A percentile compares a stretch with the other conserved stretches of the same genome.
These are phyloP conservation scores for Dipodomys ordii DNA, from an alignment of 2,113 vertebrate species.

Conservation along the genomic window DNA sequence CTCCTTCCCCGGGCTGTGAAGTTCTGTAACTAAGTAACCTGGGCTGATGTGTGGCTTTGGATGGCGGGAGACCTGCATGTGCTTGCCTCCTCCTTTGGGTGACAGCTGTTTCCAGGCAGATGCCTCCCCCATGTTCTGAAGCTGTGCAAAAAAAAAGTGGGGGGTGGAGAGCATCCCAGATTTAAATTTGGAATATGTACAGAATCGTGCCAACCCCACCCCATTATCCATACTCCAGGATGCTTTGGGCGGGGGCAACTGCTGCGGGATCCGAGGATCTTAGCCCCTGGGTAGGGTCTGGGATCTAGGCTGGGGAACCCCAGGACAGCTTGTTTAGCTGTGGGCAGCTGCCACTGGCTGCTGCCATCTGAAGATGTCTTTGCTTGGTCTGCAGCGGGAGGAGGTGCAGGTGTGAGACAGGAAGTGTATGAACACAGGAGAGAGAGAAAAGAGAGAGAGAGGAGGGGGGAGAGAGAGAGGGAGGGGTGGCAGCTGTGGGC, in stretches of 20 bases:
- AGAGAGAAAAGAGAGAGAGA: no score
- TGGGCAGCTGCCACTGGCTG: rapidly evolving
- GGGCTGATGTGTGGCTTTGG: conserved; percentile 41
- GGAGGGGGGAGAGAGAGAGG: neutral
- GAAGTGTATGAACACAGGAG: rapidly evolving
- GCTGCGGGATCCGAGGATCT: rapidly evolving
- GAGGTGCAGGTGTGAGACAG: rapidly evolving
- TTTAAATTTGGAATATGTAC: conserved; percentile 71
- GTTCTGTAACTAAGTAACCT: conserved; percentile 67
- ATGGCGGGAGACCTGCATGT: conserved; percentile 2
- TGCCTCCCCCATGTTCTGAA: conserved; percentile 69
- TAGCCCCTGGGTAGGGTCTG: neutral
- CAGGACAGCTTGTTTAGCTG: neutral
- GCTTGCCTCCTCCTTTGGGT: conserved; percentile 57
- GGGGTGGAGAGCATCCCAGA: conserved; percentile 37
- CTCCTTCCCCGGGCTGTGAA: neutral
- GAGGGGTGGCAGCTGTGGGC: neutral
- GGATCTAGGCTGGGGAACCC: neutral
- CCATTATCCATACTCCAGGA: neutral
- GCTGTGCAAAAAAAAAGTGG: conserved; percentile 9
- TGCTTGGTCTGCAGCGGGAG: neutral
- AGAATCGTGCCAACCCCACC: neutral
- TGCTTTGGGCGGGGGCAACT: no score
- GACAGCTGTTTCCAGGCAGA: conserved; percentile 77
- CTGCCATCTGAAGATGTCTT: neutral